Base-by-base conservation (phyloP, 1,140 invertebrate genomes). In the Heliconius himera region DNA sequence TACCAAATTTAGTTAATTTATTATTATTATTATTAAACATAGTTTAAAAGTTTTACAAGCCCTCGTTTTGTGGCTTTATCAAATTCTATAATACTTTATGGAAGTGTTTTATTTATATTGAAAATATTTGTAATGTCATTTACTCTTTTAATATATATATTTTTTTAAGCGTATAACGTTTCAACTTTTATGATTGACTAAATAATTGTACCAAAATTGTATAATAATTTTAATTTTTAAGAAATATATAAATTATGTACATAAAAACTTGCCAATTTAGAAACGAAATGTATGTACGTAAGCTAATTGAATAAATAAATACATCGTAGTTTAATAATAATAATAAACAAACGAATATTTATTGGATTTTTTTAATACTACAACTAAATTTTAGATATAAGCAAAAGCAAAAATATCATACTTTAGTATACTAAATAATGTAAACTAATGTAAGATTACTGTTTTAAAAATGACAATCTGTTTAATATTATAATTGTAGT, bases 401-500 rank as follows among this genome's bases (percentile, higher is more conserved):
- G 36, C 73, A 49, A 73, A 81, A 78, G 74, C 66, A 73, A 77
- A 85, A 79, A 89, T 89, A 90, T 91, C 89, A 90, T 81, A 87
- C 83, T 81, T 85, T 86, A 85, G 85, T 78, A 80, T 88, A 87
- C 80, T 82, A 70, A 85, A 88, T 38, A 85, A 82, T 82, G 76
- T 85, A 84, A 88, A 87, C 84, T 83, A 84, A 70, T 82, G 77
- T 78, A 89, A 87, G 77, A 86, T 84, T 76, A 83, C 73, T 83
- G 81, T 82, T 82, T 82, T 82, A 80, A 82, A 82, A 77, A 81
- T 80, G 79, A 81, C 78, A 80, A 84, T 88, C 74, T 83, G 85
- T 88, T 89, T 86, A 87, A 82, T 84, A 87, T 85, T 83, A 85
- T 86, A 86, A 89, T 81, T 87, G 90, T 93, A 93, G 91, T 86